These are phyloP conservation scores for Parazoanthus swiftii DNA, from an alignment of 92 coral and sea anemone species.

Conservation along the genomic window DNA sequence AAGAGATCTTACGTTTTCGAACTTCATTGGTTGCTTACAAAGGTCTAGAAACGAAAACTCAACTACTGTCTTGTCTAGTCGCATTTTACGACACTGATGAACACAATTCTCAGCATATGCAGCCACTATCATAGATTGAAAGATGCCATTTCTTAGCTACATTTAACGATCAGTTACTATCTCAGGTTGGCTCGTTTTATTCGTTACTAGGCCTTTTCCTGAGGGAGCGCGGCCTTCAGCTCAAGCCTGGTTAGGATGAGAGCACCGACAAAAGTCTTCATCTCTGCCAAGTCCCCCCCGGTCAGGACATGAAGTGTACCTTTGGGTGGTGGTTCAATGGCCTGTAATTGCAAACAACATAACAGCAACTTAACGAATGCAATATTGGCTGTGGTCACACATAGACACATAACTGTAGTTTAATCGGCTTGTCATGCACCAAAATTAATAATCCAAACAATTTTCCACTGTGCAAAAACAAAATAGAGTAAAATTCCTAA, in stretches of 20 bases:
- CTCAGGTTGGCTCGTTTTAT: not conserved
- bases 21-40: too few species aligned
- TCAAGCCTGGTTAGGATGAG: slow-evolving; percentile 33
- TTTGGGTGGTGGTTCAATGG: not conserved
- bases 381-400: too few species aligned
- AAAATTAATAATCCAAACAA: too few species aligned
- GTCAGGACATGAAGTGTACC: slow-evolving; percentile 5
- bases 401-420: too few species aligned
- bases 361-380: not conserved
- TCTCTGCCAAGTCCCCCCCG: slow-evolving; percentile 38
- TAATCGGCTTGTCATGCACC: too few species aligned
- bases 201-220: not conserved
- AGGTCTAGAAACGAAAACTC: too few species aligned
- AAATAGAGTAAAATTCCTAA: too few species aligned
- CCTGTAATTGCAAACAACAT: not conserved
- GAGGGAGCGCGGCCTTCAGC: slow-evolving; percentile 31
- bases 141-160: not conserved
- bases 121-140: not conserved
- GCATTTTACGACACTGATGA: too few species aligned
- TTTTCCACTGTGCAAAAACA: too few species aligned
- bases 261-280: slow-evolving; percentile 41
- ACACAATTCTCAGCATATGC: not conserved
- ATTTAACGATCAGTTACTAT: too few species aligned
- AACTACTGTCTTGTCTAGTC: too few species aligned
- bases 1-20: not conserved